Conservation (phyloP, 2,888 invertebrate species). For the Podotricha telesiphe region DNA sequence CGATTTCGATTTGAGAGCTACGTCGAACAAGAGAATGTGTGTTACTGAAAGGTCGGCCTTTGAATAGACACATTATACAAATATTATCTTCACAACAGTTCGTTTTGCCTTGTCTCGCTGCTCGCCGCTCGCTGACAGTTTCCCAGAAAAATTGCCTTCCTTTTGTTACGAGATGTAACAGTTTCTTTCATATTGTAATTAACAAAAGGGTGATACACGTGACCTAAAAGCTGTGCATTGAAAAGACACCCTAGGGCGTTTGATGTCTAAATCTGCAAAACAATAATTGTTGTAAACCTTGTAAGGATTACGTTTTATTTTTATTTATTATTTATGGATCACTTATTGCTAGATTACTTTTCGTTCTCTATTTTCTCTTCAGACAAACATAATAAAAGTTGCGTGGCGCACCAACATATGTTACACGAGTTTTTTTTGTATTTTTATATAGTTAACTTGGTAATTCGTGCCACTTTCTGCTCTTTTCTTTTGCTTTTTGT, state of each 20-base stretch:
- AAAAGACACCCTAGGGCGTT: not conserved
- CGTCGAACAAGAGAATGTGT: conserved; percentile 14
- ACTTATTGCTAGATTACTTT: too few species aligned
- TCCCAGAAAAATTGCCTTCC: not conserved
- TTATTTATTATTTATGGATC: too few species aligned
- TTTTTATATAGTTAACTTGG: too few species aligned
- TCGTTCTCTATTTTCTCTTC: too few species aligned
- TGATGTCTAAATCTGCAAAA: too few species aligned
- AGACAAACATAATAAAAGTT: too few species aligned
- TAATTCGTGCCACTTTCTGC: too few species aligned
- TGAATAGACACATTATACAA: not conserved
- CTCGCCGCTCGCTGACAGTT: not conserved
- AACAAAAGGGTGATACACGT: not conserved
- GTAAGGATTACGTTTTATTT: too few species aligned
- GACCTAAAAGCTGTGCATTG: not conserved
- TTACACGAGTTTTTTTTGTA: too few species aligned
- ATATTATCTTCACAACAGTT: not conserved
- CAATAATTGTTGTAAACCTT: too few species aligned
- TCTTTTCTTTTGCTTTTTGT: too few species aligned
- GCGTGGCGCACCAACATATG: too few species aligned
- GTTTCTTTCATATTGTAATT: not conserved
- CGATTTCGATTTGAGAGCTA: conserved; percentile 10
- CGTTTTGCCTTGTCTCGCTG: not conserved
- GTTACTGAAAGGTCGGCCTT: not conserved
- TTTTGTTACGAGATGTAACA: not conserved